Evolutionary conservation across 1,140 invertebrate species (phyloP), one percentile per base, ranked within the genome.

Genomic region (Berghia stephanieae): DNA sequence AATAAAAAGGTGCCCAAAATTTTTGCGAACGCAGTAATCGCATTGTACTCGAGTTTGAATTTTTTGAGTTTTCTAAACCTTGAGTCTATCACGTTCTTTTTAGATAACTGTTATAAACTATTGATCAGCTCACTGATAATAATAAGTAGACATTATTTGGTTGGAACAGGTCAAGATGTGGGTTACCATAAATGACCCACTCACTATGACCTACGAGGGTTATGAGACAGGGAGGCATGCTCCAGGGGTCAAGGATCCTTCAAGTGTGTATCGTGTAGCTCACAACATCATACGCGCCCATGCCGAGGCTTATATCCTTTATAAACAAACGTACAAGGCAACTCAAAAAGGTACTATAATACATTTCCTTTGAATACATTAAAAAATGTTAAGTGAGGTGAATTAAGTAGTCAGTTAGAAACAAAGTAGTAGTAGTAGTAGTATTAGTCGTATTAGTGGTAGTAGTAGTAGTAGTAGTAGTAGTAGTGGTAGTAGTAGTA

Each of bases 121-220:
- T 49, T 49, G 46, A 49, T 13, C 10, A n/a, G 46, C 46, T n/a
- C 10, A n/a, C 10, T 49, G 46, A 49, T 44, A 46, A 27, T 8
- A 46, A 0, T 31, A 60, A 31, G 10, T 49, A n/a, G 10, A 31
- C 40, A 49, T 40, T 52, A 2, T 18, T 5, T 49, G n/a, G n/a
- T 55, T 74, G 21, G n/a, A n/a, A n/a, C 46, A 87, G 78, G 89
- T 90, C 0, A 86, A 88, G 57, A 77, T 75, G 6, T 90, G 88
- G 88, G 83, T 89, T 3, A 90, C 89, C 1, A 79, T 89, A 57
- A 90, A 90, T 75, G 90, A 90, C 63, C 87, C 89, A 1, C 81
- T 74, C 0, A 78, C 83, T 0, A 67, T 84, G 10, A 27, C 78
- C 2, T 78, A 70, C 34, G 36, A 79, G 44, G 89, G 85, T 6